Evolutionary conservation across 2,888 invertebrate genomes (phyloP).

Genomic region (Macroteleia sp.): DNA sequence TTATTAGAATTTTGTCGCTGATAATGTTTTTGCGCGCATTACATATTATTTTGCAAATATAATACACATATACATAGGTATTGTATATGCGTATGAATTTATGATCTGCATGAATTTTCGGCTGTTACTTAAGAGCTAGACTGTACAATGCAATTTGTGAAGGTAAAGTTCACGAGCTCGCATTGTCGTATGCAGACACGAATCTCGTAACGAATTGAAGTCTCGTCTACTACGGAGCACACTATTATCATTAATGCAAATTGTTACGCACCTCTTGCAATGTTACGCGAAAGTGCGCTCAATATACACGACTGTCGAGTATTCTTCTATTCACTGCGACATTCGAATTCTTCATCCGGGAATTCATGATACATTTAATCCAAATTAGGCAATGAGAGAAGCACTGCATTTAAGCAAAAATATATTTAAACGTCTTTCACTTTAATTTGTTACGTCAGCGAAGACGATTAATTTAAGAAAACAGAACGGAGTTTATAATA

Average conservation of each 20-base stretch:
- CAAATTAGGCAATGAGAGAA: not conserved
- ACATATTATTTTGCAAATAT: no score
- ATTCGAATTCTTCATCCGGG: constrained; percentile 1
- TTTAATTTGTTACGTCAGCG: no score
- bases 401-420: not conserved
- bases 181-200: constrained; percentile 43
- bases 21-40: no score
- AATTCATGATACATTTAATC: constrained; percentile 12
- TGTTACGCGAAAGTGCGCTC: constrained; percentile 33
- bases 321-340: not conserved
- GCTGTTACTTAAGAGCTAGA: constrained; percentile 17
- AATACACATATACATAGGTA: no score
- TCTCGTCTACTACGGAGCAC: constrained; percentile 41
- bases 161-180: constrained; percentile 51
- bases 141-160: constrained; percentile 46
- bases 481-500: no score
- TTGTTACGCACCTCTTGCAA: constrained; percentile 45
- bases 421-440: not conserved
- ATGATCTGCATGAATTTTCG: constrained; percentile 25
- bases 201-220: constrained; percentile 44
- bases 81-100: no score
- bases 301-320: not conserved
- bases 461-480: no score
- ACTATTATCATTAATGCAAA: constrained; percentile 56
- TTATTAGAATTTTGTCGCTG: no score